phyloP scores from a whole-genome alignment of 2,113 vertebrate genomes.

The Hypomesus transpacificus region DNA sequence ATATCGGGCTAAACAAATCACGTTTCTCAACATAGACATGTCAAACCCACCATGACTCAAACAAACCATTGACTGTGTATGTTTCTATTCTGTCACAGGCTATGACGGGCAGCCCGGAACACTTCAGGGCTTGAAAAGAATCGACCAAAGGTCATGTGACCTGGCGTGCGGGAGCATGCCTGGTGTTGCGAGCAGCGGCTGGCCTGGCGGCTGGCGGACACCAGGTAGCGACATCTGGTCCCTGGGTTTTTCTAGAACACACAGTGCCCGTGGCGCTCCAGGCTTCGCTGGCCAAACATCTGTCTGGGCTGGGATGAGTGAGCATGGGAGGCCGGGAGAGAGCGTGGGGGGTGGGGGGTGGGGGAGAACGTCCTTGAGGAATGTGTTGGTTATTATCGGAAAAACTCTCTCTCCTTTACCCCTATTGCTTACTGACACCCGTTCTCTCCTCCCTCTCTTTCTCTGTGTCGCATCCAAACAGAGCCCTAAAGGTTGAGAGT shows the following conservation, averaged over 20 bases:
- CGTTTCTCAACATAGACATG: too few species aligned
- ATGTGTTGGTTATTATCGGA: conserved; percentile 48
- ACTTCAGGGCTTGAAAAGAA: conserved; percentile 1
- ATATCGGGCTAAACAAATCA: too few species aligned
- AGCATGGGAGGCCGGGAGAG: too few species aligned
- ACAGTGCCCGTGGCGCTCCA: conserved; percentile 66
- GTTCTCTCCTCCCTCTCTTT: background rate
- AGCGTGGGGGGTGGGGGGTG: conserved; percentile 48
- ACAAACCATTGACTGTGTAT: too few species aligned
- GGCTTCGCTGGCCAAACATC: conserved; percentile 70
- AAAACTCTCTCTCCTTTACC: conserved; percentile 48
- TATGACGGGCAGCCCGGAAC: conserved; percentile 47
- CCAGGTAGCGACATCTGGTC: conserved; percentile 75
- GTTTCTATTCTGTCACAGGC: too few species aligned
- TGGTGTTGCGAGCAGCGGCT: conserved; percentile 47
- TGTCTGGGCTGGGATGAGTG: conserved; percentile 55
- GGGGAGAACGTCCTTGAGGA: conserved; percentile 71
- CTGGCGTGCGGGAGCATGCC: conserved; percentile 53
- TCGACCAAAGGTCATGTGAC: conserved; percentile 61
- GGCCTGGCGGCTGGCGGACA: conserved; percentile 60
- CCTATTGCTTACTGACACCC: conserved; percentile 1
- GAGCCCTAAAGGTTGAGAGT: too few species aligned
- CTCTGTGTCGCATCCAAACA: too few species aligned
- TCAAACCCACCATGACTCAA: too few species aligned
- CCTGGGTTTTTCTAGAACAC: conserved; percentile 68